Evolutionary conservation across 2,888 invertebrate genomes (phyloP).

Genomic region (Polyommatus icarus): DNA sequence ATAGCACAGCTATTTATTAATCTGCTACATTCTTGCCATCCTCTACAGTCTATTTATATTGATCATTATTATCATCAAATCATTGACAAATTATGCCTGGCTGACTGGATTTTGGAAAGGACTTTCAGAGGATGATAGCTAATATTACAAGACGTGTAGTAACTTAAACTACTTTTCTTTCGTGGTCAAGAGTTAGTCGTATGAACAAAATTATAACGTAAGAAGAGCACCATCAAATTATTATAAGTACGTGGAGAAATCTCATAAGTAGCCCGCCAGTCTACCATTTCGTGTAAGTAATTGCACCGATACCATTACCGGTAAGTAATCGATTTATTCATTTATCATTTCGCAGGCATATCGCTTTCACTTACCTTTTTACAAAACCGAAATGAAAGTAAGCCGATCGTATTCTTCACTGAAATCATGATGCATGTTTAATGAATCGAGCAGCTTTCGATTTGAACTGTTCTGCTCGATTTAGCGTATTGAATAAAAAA

Average conservation of each 20-base stretch:
- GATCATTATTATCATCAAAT: too few species aligned
- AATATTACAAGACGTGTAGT: too few species aligned
- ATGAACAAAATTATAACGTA: neutral
- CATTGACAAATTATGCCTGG: neutral
- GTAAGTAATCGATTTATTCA: slow-evolving; percentile 61
- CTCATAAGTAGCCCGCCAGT: neutral
- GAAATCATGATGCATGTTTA: slow-evolving; percentile 59
- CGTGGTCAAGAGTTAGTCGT: neutral
- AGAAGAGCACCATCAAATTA: neutral
- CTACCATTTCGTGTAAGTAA: neutral
- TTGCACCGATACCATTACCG: neutral
- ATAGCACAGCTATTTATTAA: too few species aligned
- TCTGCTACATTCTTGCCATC: too few species aligned
- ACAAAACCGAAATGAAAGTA: slow-evolving; percentile 73
- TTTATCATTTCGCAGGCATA: slow-evolving; percentile 70
- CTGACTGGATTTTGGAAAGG: neutral
- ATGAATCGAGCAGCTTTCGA: slow-evolving; percentile 57
- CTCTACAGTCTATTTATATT: too few species aligned
- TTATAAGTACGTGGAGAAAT: neutral
- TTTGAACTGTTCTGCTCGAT: slow-evolving; percentile 52
- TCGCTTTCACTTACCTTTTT: slow-evolving; percentile 75
- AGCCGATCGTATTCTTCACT: slow-evolving; percentile 59
- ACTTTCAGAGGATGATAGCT: too few species aligned
- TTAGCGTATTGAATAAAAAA: slow-evolving; percentile 50
- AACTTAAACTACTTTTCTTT: neutral